phyloP scores from a whole-genome alignment of 2,113 vertebrate species.

The Narcine bancroftii region DNA sequence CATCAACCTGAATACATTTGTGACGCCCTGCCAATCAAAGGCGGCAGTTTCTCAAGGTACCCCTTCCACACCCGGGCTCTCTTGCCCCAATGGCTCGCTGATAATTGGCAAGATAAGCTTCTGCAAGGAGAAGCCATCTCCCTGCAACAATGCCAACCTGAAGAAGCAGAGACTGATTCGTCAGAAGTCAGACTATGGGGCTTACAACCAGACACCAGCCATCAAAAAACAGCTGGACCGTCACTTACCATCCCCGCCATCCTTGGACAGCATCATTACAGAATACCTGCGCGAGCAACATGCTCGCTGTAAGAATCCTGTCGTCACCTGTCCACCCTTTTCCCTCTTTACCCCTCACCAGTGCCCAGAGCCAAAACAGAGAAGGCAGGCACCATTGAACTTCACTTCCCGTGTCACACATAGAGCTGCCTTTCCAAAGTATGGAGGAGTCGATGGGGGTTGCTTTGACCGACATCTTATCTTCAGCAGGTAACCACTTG shows the following conservation, averaged over 20 bases:
- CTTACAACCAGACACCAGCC: constrained; percentile 94
- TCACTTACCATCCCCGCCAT: constrained; percentile 89
- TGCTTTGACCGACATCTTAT: constrained; percentile 98
- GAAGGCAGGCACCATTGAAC: constrained; percentile 90
- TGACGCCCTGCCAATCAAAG: constrained; percentile 67
- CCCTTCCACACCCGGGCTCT: constrained; percentile 55
- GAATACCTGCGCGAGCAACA: constrained; percentile 97
- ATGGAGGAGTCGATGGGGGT: constrained; percentile 91
- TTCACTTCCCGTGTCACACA: constrained; percentile 89
- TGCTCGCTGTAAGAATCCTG: constrained; percentile 96
- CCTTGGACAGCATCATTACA: constrained; percentile 95
- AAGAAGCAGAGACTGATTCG: constrained; percentile 81
- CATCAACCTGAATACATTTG: constrained; percentile 59
- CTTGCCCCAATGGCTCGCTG: constrained; percentile 67
- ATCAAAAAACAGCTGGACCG: constrained; percentile 97
- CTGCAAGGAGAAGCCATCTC: constrained; percentile 77
- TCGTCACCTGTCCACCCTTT: constrained; percentile 96
- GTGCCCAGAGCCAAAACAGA: constrained; percentile 97
- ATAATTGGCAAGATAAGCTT: constrained; percentile 90
- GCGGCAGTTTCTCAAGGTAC: constrained; percentile 62
- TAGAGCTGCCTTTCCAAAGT: constrained; percentile 90
- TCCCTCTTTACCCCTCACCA: constrained; percentile 97
- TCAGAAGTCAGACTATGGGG: constrained; percentile 95
- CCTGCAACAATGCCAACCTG: constrained; percentile 57
- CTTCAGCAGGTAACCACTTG: constrained; percentile 80